phyloP scores from a whole-genome alignment of 1,140 invertebrate species.

The Drosophila erecta region DNA sequence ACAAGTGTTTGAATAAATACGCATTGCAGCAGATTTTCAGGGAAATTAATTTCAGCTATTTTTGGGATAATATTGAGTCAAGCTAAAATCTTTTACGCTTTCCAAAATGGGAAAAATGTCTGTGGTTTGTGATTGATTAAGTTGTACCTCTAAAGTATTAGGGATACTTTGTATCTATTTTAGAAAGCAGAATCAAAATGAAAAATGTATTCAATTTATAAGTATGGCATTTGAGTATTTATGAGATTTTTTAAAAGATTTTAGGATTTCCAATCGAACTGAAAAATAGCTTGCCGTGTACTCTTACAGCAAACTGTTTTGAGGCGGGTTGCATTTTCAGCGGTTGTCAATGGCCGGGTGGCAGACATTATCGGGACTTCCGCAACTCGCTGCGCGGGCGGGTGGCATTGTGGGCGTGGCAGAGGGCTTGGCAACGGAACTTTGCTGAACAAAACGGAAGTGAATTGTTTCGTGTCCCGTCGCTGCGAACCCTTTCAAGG shows the following conservation, averaged over 20 bases:
- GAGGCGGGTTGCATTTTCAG: constrained; percentile 28
- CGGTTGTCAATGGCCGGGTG: constrained; percentile 56
- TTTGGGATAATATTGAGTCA: background rate
- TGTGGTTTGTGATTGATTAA: no score
- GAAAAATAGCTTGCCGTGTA: background rate
- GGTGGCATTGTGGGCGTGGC: constrained; percentile 10
- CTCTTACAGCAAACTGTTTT: constrained; percentile 1
- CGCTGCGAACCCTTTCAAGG: background rate
- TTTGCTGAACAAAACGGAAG: constrained; percentile 38
- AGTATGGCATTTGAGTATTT: no score
- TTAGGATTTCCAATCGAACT: no score
- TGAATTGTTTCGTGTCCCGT: constrained; percentile 39
- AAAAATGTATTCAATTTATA: no score
- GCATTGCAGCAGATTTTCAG: no score
- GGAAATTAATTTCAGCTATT: no score
- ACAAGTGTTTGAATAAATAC: background rate
- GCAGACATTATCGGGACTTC: constrained; percentile 62
- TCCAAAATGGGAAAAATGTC: no score
- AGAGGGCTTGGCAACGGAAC: constrained; percentile 23
- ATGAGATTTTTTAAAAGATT: no score
- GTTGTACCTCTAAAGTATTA: no score
- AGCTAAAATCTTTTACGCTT: no score
- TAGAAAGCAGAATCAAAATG: no score
- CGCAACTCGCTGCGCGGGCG: constrained; percentile 16
- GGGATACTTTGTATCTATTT: no score